Evolutionary conservation across 1,140 invertebrate species (phyloP).

Genomic region (Camponotus floridanus): DNA sequence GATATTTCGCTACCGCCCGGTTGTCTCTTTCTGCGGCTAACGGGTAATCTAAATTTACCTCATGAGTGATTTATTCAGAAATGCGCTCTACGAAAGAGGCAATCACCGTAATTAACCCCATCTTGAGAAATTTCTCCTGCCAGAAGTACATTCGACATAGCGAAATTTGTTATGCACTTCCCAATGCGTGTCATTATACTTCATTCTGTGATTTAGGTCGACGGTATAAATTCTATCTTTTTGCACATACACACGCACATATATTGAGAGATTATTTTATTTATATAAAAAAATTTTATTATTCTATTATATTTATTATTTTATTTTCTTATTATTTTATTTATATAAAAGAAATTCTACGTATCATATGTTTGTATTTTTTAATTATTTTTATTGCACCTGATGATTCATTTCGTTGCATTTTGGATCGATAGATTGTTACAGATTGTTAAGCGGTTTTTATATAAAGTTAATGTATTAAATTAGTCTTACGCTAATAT

Average conservation of each 20-base stretch:
- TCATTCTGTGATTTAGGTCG: not conserved
- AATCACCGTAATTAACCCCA: constrained; percentile 32
- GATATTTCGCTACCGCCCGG: constrained; percentile 25
- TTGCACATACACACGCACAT: not conserved
- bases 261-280: not conserved
- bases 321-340: not conserved
- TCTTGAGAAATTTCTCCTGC: constrained; percentile 56
- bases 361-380: not conserved
- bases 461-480: not conserved
- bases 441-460: not conserved
- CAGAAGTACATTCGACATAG: not conserved
- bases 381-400: not conserved
- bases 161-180: constrained; percentile 12
- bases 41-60: constrained; percentile 47
- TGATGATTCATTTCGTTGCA: not conserved
- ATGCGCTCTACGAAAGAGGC: constrained; percentile 7
- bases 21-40: constrained; percentile 32
- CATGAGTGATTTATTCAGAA: constrained; percentile 52
- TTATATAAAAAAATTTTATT: not conserved
- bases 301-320: too few relatives aligned
- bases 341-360: not conserved
- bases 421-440: not conserved
- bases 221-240: constrained; percentile 4
- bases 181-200: not conserved
- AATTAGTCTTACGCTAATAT: not conserved